phyloP scores from a whole-genome alignment of 2,113 vertebrate genomes.

The Oreochromis spilurus region DNA sequence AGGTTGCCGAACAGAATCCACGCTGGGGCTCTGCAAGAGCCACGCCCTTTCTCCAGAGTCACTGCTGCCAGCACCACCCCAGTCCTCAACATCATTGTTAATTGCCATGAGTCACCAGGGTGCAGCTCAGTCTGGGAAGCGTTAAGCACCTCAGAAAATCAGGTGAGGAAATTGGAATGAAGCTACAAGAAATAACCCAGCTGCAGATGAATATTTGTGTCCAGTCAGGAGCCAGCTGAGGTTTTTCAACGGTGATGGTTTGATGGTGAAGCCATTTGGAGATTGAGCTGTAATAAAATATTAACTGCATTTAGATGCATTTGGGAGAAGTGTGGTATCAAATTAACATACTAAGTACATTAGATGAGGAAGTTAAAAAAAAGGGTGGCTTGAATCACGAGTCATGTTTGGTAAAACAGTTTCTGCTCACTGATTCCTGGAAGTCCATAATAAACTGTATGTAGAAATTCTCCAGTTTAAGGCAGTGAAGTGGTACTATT shows the following conservation, averaged over 20 bases:
- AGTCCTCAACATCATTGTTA: slow-evolving; percentile 81
- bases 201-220: neutral
- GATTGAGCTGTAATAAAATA: slow-evolving; percentile 27
- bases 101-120: slow-evolving; percentile 72
- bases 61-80: slow-evolving; percentile 66
- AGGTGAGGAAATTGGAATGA: neutral
- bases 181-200: neutral
- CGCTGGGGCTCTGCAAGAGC: slow-evolving; percentile 88
- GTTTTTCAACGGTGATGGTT: neutral
- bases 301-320: neutral
- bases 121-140: neutral
- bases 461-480: neutral
- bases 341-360: neutral
- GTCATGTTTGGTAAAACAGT: neutral
- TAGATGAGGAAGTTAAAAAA: neutral
- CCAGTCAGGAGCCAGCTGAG: neutral
- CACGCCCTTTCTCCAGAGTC: slow-evolving; percentile 85
- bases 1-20: slow-evolving; percentile 66
- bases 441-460: neutral
- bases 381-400: neutral
- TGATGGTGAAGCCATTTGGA: neutral
- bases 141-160: neutral
- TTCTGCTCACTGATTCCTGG: neutral
- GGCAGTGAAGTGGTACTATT: neutral
- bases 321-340: neutral